These are phyloP conservation scores for Macrosoma leucophasiata DNA, from an alignment of 2,888 invertebrate species.

Conservation along the genomic window DNA sequence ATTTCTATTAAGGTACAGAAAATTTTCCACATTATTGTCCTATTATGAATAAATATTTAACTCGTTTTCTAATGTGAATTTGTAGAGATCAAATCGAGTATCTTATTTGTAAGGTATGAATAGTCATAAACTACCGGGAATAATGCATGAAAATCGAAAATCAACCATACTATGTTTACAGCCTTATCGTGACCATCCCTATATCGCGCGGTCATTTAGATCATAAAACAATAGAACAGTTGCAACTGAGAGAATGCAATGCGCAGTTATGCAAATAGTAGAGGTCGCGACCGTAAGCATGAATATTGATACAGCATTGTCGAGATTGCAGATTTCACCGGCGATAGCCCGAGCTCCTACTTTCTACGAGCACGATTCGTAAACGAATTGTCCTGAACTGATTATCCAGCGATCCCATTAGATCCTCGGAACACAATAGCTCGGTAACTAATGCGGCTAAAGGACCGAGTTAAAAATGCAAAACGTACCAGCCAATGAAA, in stretches of 20 bases:
- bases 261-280: slow-evolving; percentile 71
- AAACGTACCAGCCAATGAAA: slow-evolving; percentile 23
- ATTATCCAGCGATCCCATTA: slow-evolving; percentile 48
- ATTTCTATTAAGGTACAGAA: no score
- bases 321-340: slow-evolving; percentile 62
- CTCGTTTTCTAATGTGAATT: no score
- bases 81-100: no score
- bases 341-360: slow-evolving; percentile 58
- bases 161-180: slow-evolving; percentile 51
- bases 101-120: no score
- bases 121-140: no score
- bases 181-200: slow-evolving; percentile 66
- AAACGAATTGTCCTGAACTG: slow-evolving; percentile 56
- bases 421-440: slow-evolving; percentile 31
- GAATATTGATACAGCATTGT: slow-evolving; percentile 74
- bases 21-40: no score
- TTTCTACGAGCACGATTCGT: slow-evolving; percentile 61
- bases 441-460: slow-evolving; percentile 8
- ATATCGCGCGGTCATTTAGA: slow-evolving; percentile 72
- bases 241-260: slow-evolving; percentile 65
- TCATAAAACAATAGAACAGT: slow-evolving; percentile 75
- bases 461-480: slow-evolving; percentile 8
- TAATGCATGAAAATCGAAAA: slow-evolving; percentile 37
- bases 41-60: no score
- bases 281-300: slow-evolving; percentile 71